These are phyloP conservation scores for Metallyticus violacea DNA, from an alignment of 2,888 invertebrate genomes.

Conservation along the genomic window DNA sequence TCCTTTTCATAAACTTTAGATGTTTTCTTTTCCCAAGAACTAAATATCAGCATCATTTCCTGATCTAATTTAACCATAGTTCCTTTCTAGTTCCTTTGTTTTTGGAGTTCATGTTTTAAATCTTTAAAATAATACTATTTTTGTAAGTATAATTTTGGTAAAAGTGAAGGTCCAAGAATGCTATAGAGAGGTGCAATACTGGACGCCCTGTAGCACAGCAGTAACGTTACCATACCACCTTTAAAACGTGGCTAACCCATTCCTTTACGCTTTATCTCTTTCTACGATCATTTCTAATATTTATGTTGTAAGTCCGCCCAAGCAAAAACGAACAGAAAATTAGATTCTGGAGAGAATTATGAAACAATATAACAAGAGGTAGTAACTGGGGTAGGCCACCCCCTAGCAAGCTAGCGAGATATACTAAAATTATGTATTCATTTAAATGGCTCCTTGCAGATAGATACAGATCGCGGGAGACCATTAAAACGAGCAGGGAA, in stretches of 20 bases:
- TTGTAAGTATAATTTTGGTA: too few relatives aligned
- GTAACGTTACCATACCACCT: background rate
- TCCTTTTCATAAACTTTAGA: too few relatives aligned
- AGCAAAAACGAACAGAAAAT: constrained; percentile 31
- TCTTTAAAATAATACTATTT: too few relatives aligned
- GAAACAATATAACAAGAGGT: constrained; percentile 27
- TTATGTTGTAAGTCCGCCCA: constrained; percentile 23
- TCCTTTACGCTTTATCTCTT: background rate
- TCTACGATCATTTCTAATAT: constrained; percentile 19
- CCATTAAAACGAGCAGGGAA: constrained; percentile 6
- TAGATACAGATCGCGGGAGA: constrained; percentile 20
- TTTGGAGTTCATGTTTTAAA: too few relatives aligned
- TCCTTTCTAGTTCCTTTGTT: too few relatives aligned
- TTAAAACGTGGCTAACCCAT: background rate
- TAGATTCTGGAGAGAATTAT: constrained; percentile 29
- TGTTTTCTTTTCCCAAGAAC: too few relatives aligned
- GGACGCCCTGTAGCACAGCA: background rate
- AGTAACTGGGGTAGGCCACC: background rate
- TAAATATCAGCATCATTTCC: too few relatives aligned
- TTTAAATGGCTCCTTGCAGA: constrained; percentile 31
- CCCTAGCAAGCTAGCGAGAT: background rate
- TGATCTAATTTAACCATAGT: too few relatives aligned
- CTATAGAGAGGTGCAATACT: too few relatives aligned
- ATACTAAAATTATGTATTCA: constrained; percentile 33
- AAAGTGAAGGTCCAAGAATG: too few relatives aligned